These are phyloP conservation scores for Nymphalis c-album DNA, from an alignment of 2,888 invertebrate species.

Conservation along the genomic window DNA sequence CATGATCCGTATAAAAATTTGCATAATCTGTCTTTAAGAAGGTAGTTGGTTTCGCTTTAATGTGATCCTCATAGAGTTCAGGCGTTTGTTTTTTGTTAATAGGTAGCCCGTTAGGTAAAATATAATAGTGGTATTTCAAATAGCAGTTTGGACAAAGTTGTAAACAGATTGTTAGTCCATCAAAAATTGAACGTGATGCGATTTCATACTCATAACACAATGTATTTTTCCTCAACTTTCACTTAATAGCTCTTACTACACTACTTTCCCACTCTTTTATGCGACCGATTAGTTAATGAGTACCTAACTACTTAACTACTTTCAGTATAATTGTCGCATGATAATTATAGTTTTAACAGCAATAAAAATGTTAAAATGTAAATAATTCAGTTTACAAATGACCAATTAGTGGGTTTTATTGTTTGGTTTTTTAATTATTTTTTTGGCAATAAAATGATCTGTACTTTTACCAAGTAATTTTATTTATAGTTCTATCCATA, in stretches of 20 bases:
- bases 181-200: conserved; percentile 9
- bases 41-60: too few relatives aligned
- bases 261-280: conserved; percentile 62
- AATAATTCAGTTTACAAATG: too few relatives aligned
- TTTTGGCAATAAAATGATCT: not conserved
- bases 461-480: conserved; percentile 2
- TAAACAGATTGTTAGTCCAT: not conserved
- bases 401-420: too few relatives aligned
- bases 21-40: too few relatives aligned
- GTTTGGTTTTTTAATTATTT: too few relatives aligned
- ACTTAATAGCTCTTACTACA: conserved; percentile 58
- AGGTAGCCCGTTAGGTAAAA: too few relatives aligned
- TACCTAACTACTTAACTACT: not conserved
- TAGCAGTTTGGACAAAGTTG: too few relatives aligned
- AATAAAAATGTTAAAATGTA: not conserved
- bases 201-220: conserved; percentile 22
- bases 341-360: not conserved
- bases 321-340: not conserved
- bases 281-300: conserved; percentile 24
- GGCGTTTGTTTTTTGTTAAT: too few relatives aligned
- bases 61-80: too few relatives aligned
- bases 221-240: conserved; percentile 58
- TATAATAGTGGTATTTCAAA: too few relatives aligned
- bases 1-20: too few relatives aligned
- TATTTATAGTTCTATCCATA: not conserved